Evolutionary conservation across 2,888 invertebrate genomes (phyloP).

Genomic region (Helicoverpa assulta): DNA sequence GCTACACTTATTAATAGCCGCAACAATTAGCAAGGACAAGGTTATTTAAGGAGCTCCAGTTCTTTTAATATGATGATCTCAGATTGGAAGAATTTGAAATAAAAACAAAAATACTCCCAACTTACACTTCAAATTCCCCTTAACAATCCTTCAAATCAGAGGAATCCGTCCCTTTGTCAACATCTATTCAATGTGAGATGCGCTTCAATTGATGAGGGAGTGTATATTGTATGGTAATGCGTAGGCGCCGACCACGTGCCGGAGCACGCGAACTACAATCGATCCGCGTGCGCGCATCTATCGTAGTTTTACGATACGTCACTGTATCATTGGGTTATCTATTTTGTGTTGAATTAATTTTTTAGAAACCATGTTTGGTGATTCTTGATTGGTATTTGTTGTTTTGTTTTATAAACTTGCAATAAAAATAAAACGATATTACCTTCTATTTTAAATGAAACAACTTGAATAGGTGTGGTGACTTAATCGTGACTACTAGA

Average conservation of each 20-base stretch:
- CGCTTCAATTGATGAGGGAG: slow-evolving; percentile 39
- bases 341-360: background rate
- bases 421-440: background rate
- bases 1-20: slow-evolving; percentile 26
- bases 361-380: background rate
- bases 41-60: slow-evolving; percentile 11
- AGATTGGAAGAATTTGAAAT: background rate
- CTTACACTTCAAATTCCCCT: background rate
- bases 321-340: slow-evolving; percentile 21
- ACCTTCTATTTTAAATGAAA: no score
- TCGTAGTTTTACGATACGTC: slow-evolving; percentile 32
- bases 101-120: no score
- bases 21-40: slow-evolving; percentile 37
- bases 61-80: background rate
- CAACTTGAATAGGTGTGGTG: no score
- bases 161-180: background rate
- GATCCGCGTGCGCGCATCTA: slow-evolving; percentile 16
- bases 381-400: background rate
- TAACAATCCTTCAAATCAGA: background rate
- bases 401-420: background rate
- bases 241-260: slow-evolving; percentile 42
- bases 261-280: slow-evolving; percentile 36
- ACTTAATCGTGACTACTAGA: no score
- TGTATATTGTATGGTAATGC: slow-evolving; percentile 37
- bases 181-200: slow-evolving; percentile 17